Conservation (phyloP, 2,113 vertebrate genomes). For the Pseudopodoces humilis region DNA sequence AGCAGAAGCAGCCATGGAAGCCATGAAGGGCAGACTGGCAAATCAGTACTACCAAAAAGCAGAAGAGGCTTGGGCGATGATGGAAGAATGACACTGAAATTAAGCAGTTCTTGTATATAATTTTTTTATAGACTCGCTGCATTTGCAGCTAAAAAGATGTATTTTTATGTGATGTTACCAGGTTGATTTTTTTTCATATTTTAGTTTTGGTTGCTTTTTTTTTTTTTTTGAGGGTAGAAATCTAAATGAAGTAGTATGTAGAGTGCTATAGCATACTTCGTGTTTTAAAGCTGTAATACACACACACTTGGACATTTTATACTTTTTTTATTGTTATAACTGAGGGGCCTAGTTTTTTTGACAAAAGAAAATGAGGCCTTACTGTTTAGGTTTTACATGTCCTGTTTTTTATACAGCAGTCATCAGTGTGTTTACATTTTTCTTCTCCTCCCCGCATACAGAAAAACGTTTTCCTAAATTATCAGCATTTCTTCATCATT, state of each 20-base stretch:
- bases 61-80: conserved; percentile 90
- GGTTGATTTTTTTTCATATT: conserved; percentile 6
- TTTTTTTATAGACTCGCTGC: conserved; percentile 6
- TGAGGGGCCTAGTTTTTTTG: neutral
- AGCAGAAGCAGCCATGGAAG: conserved; percentile 91
- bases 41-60: conserved; percentile 95
- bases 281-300: neutral
- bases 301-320: neutral
- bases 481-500: neutral
- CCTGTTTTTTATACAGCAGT: neutral
- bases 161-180: conserved; percentile 56
- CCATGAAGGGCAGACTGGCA: conserved; percentile 94
- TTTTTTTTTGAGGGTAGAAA: conserved; percentile 13
- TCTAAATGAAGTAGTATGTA: neutral
- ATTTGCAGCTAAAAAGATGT: neutral
- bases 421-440: neutral
- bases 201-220: neutral
- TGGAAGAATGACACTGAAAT: conserved; percentile 80
- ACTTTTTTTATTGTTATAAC: conserved; percentile 12
- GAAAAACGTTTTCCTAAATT: neutral
- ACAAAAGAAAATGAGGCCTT: neutral
- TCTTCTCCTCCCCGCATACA: neutral
- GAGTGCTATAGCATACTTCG: neutral
- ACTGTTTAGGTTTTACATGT: neutral
- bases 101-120: neutral